These are phyloP conservation scores for Ectemnius continuus DNA, from an alignment of 2,888 invertebrate genomes.

Conservation along the genomic window DNA sequence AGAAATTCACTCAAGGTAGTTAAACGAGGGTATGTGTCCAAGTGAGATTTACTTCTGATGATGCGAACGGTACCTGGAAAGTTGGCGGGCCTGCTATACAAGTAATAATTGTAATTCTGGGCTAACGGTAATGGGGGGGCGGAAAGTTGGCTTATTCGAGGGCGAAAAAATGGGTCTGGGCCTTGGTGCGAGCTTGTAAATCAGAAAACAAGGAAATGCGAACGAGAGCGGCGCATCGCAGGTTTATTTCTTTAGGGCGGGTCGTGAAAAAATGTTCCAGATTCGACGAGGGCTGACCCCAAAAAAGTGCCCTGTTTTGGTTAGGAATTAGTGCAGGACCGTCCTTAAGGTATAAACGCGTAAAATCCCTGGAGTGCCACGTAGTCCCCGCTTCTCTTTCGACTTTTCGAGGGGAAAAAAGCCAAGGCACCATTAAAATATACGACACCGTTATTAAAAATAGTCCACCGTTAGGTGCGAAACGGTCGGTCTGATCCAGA, in stretches of 20 bases:
- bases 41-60: background rate
- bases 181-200: slow-evolving; percentile 27
- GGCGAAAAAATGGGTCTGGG: background rate
- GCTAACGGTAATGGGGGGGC: background rate
- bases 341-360: slow-evolving; percentile 53
- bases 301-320: slow-evolving; percentile 74
- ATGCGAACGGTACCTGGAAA: background rate
- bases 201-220: slow-evolving; percentile 25
- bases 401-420: slow-evolving; percentile 30
- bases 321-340: slow-evolving; percentile 69
- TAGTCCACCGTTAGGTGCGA: slow-evolving; percentile 66
- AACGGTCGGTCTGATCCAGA: slow-evolving; percentile 39
- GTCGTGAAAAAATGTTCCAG: slow-evolving; percentile 62
- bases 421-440: slow-evolving; percentile 68
- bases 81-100: background rate
- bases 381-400: slow-evolving; percentile 19
- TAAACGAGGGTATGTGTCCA: no score
- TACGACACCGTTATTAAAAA: slow-evolving; percentile 75
- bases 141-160: background rate
- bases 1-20: no score
- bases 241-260: slow-evolving; percentile 68
- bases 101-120: background rate
- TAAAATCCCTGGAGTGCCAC: slow-evolving; percentile 40
- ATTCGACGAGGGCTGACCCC: slow-evolving; percentile 52
- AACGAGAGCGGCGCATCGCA: background rate